phyloP scores from a whole-genome alignment of 2,888 invertebrate genomes.

The Salpingus planirostris region DNA sequence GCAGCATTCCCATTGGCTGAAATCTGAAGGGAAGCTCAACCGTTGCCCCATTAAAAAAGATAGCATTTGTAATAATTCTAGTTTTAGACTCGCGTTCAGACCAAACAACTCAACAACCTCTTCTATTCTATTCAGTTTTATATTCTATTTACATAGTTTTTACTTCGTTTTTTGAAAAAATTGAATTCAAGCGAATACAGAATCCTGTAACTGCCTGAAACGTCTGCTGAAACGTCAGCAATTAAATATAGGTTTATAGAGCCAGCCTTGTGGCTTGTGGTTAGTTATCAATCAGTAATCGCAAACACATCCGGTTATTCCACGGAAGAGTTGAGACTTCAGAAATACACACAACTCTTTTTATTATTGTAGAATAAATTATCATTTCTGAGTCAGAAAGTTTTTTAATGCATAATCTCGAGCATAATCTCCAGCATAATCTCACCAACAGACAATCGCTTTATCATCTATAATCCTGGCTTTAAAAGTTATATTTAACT shows the following conservation, averaged over 20 bases:
- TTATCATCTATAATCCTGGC: background rate
- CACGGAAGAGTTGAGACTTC: no score
- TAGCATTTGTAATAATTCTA: no score
- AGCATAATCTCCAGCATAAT: background rate
- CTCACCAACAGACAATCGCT: background rate
- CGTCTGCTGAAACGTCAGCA: no score
- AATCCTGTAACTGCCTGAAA: no score
- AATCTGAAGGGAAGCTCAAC: no score
- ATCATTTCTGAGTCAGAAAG: background rate
- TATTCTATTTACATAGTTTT: no score
- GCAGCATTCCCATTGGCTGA: background rate
- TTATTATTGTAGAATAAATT: background rate
- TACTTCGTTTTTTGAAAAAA: background rate
- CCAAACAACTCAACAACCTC: background rate
- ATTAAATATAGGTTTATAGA: no score
- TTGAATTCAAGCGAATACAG: background rate
- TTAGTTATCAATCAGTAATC: background rate
- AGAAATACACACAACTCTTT: no score
- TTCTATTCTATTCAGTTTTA: no score
- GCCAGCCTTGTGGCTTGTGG: background rate
- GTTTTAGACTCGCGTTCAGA: background rate
- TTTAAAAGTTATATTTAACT: constrained; percentile 1
- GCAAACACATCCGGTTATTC: background rate
- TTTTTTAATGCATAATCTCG: background rate
- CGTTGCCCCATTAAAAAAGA: no score